These are phyloP conservation scores for Fragum sueziense DNA, from an alignment of 2,888 invertebrate genomes.

Conservation along the genomic window DNA sequence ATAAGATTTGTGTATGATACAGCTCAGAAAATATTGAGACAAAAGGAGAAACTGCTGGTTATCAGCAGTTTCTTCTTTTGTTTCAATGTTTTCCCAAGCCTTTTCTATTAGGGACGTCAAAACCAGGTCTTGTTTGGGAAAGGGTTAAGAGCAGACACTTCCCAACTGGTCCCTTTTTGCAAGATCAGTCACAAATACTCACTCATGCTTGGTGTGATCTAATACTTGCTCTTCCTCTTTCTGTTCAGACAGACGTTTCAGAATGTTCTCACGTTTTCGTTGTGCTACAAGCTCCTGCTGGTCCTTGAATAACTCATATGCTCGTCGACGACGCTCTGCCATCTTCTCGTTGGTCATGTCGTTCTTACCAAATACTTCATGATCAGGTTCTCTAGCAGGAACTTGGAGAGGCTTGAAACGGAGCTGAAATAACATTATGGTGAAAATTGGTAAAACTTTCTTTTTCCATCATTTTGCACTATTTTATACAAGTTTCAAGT, in stretches of 20 bases:
- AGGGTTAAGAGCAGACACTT: too few relatives aligned
- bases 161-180: too few relatives aligned
- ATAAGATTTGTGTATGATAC: too few relatives aligned
- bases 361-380: conserved; percentile 81
- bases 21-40: too few relatives aligned
- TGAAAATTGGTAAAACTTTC: not conserved
- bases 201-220: conserved; percentile 78
- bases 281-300: conserved; percentile 80
- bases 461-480: too few relatives aligned
- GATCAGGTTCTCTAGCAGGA: conserved; percentile 78
- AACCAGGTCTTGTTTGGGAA: too few relatives aligned
- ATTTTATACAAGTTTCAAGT: too few relatives aligned
- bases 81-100: too few relatives aligned
- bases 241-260: conserved; percentile 79
- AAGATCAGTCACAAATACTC: too few relatives aligned
- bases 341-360: conserved; percentile 81
- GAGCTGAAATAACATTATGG: conserved; percentile 67
- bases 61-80: too few relatives aligned
- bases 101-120: too few relatives aligned
- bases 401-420: conserved; percentile 79
- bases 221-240: conserved; percentile 79
- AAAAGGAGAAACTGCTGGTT: too few relatives aligned
- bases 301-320: conserved; percentile 78
- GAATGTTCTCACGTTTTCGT: conserved; percentile 79
- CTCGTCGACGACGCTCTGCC: conserved; percentile 76